Conservation (phyloP, 2,888 invertebrate genomes). For the Kryphioiulus occultus region DNA sequence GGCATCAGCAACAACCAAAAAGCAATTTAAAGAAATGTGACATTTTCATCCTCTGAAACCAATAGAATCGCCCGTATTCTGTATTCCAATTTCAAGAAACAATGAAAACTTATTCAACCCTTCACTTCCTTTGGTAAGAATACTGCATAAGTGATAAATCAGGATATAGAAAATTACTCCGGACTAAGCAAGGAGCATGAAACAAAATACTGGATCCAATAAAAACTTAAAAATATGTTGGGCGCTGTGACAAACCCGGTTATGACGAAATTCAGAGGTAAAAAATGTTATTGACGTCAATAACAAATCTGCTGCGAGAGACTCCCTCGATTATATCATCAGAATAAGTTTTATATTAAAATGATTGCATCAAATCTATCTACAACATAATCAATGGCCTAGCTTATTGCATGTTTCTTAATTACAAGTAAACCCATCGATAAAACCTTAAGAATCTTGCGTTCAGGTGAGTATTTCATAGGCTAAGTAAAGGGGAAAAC, state of each 20-base stretch:
- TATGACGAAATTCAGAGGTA: neutral
- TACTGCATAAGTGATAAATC: neutral
- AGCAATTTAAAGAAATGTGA: neutral
- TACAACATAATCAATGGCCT: too few species aligned
- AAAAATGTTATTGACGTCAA: neutral
- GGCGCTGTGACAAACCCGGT: neutral
- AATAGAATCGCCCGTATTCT: neutral
- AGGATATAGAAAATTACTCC: neutral
- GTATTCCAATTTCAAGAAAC: neutral
- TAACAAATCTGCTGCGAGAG: neutral
- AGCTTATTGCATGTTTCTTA: too few species aligned
- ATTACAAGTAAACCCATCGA: too few species aligned
- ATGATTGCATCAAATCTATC: too few species aligned
- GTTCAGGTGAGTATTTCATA: neutral
- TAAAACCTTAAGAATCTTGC: neutral
- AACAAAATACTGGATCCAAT: neutral
- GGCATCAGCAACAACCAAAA: neutral
- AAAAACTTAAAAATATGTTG: neutral
- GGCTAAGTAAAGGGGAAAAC: neutral
- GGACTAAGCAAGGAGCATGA: neutral
- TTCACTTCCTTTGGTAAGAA: neutral
- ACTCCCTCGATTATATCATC: neutral
- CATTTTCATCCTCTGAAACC: neutral
- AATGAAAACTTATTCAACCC: neutral
- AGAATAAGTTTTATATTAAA: too few species aligned